Percentiles rank a stretch among this genome's conserved stretches.
phyloP scores from a whole-genome alignment of 2,113 vertebrate genomes.

The Falco punctatus region DNA sequence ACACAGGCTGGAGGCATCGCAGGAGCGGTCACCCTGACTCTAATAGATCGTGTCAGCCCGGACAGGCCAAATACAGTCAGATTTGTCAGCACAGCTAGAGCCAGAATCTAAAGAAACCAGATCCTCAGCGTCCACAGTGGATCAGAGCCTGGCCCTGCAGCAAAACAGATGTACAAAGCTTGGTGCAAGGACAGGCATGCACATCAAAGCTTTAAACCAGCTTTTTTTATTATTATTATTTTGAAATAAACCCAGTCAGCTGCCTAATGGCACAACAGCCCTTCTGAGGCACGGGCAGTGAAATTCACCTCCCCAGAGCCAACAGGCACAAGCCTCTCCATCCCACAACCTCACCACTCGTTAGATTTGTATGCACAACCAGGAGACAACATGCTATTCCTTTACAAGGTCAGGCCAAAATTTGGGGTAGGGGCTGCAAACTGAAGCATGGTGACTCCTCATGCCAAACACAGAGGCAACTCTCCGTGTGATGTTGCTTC shows the following conservation, averaged over 20 bases:
- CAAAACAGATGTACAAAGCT: not conserved
- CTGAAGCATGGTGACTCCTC: not conserved
- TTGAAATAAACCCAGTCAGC: not conserved
- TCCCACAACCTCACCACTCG: not conserved
- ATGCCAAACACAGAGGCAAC: not conserved
- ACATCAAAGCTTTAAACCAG: not conserved
- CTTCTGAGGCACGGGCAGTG: not conserved
- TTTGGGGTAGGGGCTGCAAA: not conserved
- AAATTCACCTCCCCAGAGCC: not conserved
- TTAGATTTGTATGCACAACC: rapidly evolving
- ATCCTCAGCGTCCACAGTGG: rapidly evolving
- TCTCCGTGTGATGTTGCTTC: not conserved
- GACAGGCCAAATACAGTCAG: rapidly evolving
- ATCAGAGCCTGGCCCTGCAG: not conserved
- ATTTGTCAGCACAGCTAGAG: not conserved
- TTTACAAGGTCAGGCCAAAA: not conserved
- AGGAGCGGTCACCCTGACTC: not conserved
- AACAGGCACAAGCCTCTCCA: not conserved
- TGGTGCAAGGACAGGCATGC: not conserved
- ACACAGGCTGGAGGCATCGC: not conserved
- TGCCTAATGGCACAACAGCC: not conserved
- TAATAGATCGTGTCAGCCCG: not conserved
- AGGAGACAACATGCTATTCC: rapidly evolving
- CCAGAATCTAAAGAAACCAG: not conserved
- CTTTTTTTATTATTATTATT: not conserved